phyloP scores from a whole-genome alignment of 2,113 vertebrate species.

The Channa maculata region DNA sequence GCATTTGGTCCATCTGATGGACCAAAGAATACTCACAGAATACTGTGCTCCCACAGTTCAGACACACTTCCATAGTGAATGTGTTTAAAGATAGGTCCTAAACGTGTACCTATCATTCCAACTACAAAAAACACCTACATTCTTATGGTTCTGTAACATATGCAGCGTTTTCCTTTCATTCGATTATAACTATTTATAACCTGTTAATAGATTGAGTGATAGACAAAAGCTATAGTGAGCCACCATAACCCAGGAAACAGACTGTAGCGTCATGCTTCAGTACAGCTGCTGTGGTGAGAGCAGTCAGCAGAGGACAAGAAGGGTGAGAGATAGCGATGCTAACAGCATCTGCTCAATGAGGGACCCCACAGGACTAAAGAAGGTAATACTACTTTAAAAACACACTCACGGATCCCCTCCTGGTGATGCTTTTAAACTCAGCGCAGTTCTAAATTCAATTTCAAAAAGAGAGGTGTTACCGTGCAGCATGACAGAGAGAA shows the following conservation, averaged over 20 bases:
- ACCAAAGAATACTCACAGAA: too few relatives aligned
- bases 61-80: too few relatives aligned
- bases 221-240: background rate
- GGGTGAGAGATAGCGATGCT: too few relatives aligned
- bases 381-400: background rate
- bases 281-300: background rate
- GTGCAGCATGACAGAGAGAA: background rate
- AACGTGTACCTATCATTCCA: too few relatives aligned
- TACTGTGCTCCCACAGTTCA: too few relatives aligned
- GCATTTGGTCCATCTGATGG: too few relatives aligned
- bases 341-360: constrained; percentile 1
- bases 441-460: background rate
- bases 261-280: background rate
- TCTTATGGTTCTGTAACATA: too few relatives aligned
- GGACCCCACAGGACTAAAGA: background rate
- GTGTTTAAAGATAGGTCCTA: too few relatives aligned
- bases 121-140: too few relatives aligned
- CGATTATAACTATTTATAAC: too few relatives aligned
- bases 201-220: background rate
- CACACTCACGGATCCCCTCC: too few relatives aligned
- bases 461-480: background rate
- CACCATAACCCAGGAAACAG: background rate
- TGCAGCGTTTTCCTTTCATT: too few relatives aligned
- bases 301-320: background rate
- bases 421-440: background rate